These are phyloP conservation scores for Clavelina lepadiformis DNA, from an alignment of 23 tunicate species.

Conservation along the genomic window DNA sequence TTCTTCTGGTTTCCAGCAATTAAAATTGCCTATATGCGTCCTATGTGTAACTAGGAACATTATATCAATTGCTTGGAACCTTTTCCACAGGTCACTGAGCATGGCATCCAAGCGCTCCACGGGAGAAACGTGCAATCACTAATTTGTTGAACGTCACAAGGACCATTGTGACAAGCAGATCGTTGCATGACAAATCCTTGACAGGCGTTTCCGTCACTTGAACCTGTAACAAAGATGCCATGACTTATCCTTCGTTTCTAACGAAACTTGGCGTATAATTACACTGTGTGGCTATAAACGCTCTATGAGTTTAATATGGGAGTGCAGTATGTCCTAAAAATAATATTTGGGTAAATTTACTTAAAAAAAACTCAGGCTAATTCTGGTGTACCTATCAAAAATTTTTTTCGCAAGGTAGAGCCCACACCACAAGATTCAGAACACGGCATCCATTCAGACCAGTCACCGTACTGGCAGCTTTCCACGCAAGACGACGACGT, in stretches of 20 bases:
- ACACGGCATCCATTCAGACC: slow-evolving; percentile 93
- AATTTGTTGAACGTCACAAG: slow-evolving; percentile 12
- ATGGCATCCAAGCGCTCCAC: slow-evolving; percentile 93
- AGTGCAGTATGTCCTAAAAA: background rate
- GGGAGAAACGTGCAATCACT: slow-evolving; percentile 38
- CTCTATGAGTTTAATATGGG: too few relatives aligned
- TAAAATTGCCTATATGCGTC: too few relatives aligned
- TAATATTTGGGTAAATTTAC: too few relatives aligned
- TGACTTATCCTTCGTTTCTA: too few relatives aligned
- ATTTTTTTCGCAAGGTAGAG: slow-evolving; percentile 45
- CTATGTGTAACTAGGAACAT: too few relatives aligned
- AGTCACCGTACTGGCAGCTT: slow-evolving; percentile 43
- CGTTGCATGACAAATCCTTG: slow-evolving; percentile 22
- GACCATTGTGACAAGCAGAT: slow-evolving; percentile 25
- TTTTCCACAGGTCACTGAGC: slow-evolving; percentile 88
- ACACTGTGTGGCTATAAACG: too few relatives aligned
- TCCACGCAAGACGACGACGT: slow-evolving; percentile 71
- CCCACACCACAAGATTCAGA: slow-evolving; percentile 71
- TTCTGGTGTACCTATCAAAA: slow-evolving; percentile 50
- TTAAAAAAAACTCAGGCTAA: too few relatives aligned
- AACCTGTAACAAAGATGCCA: background rate
- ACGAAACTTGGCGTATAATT: too few relatives aligned
- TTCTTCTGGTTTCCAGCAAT: too few relatives aligned
- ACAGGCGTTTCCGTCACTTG: background rate
- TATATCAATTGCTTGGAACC: slow-evolving; percentile 16